phyloP scores from a whole-genome alignment of 2,113 vertebrate genomes.

The Equus quagga region DNA sequence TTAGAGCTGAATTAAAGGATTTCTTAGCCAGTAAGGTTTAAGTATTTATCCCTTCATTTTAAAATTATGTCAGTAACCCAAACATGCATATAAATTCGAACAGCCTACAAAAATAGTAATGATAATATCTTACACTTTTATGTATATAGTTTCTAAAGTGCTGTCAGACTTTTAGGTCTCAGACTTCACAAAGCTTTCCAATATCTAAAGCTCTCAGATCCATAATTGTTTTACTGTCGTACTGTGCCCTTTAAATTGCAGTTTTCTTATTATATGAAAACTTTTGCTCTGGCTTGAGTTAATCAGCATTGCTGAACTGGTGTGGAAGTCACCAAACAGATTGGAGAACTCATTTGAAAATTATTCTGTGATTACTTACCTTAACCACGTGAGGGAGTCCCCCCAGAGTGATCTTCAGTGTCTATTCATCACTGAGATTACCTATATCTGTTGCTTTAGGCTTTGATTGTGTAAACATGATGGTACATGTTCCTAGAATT shows the following conservation, averaged over 20 bases:
- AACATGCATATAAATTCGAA: slow-evolving; percentile 12
- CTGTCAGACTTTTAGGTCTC: not conserved
- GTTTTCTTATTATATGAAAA: slow-evolving; percentile 36
- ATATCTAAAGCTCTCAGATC: not conserved
- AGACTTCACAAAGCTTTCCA: slow-evolving; percentile 22
- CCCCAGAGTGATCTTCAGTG: not conserved
- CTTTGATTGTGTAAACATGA: not conserved
- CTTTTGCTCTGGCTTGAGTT: not conserved
- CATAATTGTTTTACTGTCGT: not conserved
- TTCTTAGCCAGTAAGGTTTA: slow-evolving; percentile 34
- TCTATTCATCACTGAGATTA: not conserved
- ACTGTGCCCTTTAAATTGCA: slow-evolving; percentile 20
- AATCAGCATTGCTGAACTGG: not conserved
- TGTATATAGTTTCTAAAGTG: slow-evolving; percentile 28
- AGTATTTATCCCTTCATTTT: slow-evolving; percentile 43
- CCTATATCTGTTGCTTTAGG: not conserved
- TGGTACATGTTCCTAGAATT: slow-evolving; percentile 27
- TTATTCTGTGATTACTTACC: not conserved
- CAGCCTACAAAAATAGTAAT: slow-evolving; percentile 26
- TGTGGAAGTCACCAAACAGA: not conserved
- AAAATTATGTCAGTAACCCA: not conserved
- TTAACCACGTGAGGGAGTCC: not conserved
- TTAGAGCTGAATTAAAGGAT: slow-evolving; percentile 20
- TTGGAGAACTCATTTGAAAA: slow-evolving; percentile 46
- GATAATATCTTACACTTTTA: not conserved